Evolutionary conservation across 1,140 invertebrate species (phyloP), one percentile per base, ranked within the genome.

Genomic region (Acromyrmex heyeri): DNA sequence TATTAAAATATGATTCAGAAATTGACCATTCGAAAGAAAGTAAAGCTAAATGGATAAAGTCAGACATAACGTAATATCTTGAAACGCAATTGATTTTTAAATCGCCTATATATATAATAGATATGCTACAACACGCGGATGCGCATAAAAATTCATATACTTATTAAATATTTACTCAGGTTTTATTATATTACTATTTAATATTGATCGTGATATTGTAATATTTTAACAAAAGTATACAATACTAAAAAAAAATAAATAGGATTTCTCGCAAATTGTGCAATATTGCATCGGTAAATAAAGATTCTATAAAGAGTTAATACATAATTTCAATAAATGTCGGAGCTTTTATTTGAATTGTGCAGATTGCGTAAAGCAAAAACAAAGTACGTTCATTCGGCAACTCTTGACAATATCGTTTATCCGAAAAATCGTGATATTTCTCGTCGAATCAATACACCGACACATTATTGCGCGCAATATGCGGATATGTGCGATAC

Each of bases 241-340:
- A 70, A 81, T 70, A 14, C 10, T 6, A 34, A 34, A 34, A 38
- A 8, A 70, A 67, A 57, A 50, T 59, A 59, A 81, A 81, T 57
- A 69, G 21, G 12, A 4, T 69, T 70, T 81, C 50, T 81, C 64
- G 21, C 78, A 81, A 70, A 81, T 81, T 70, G 78, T n/a, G 65
- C 30, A 57, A 81, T 81, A 70, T 70, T 70, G 78, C 34, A 14
- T 70, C 21, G 30, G 64, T 48, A 81, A 81, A 81, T 81, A 81
- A 81, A 70, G 65, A 81, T 81, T 53, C 44, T 27, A 48, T 73
- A 83, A 75, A 83, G 44, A 83, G 24, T 83, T 75, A 83, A 83
- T 83, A 62, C 8, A 62, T 81, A 50, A 81, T 81, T 81, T 81
- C 65, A 81, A 81, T 81, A 70, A 81, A 81, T 73, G 57, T 50